These are phyloP conservation scores for Heterodera schachtii DNA, from an alignment of 1,140 invertebrate genomes.

Conservation along the genomic window DNA sequence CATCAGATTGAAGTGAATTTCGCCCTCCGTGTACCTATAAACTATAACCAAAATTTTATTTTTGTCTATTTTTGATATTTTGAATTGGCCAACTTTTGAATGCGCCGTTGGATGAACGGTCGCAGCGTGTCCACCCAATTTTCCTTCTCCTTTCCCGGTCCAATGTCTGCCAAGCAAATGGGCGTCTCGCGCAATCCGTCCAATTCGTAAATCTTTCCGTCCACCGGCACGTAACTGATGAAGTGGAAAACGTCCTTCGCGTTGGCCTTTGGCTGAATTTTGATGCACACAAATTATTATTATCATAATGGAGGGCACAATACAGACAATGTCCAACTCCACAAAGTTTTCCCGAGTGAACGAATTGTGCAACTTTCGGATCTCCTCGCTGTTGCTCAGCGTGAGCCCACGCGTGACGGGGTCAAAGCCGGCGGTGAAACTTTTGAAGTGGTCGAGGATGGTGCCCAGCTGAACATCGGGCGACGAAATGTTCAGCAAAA, in stretches of 20 bases:
- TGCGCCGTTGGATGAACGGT: slow-evolving; percentile 89
- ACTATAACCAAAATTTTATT: neutral
- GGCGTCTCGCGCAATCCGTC: slow-evolving; percentile 92
- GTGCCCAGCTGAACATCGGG: slow-evolving; percentile 81
- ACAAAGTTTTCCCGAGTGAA: slow-evolving; percentile 91
- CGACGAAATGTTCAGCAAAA: slow-evolving; percentile 80
- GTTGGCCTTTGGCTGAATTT: slow-evolving; percentile 63
- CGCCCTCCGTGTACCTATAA: slow-evolving; percentile 86
- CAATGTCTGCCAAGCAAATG: slow-evolving; percentile 79
- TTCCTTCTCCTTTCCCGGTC: slow-evolving; percentile 59
- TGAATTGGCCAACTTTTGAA: slow-evolving; percentile 75
- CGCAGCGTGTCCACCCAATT: slow-evolving; percentile 87
- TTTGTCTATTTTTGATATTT: too few relatives aligned
- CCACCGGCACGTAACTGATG: slow-evolving; percentile 91
- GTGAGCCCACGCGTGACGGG: slow-evolving; percentile 88
- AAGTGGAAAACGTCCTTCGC: slow-evolving; percentile 95
- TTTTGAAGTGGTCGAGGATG: slow-evolving; percentile 86
- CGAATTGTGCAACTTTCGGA: slow-evolving; percentile 93
- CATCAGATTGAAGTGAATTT: slow-evolving; percentile 99
- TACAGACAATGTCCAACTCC: slow-evolving; percentile 77
- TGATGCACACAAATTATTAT: too few relatives aligned
- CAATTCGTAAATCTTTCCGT: slow-evolving; percentile 89
- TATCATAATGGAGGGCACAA: too few relatives aligned
- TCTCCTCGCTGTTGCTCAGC: slow-evolving; percentile 90
- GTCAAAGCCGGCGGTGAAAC: slow-evolving; percentile 90